Evolutionary conservation across 2,888 invertebrate genomes (phyloP).

Genomic region (Trachelus iudaicus): DNA sequence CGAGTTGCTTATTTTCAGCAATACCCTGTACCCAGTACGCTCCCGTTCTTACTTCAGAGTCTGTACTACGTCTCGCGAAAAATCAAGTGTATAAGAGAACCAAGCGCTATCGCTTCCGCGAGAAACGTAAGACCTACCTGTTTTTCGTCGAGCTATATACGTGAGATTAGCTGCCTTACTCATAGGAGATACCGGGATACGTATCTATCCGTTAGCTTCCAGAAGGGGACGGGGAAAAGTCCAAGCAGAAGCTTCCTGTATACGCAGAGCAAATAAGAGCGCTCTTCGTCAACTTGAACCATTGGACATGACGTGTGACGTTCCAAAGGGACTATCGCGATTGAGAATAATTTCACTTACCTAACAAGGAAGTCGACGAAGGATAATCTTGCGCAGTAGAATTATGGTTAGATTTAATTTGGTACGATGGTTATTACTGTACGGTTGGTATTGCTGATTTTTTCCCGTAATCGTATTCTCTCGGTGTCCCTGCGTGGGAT

Average conservation of each 20-base stretch:
- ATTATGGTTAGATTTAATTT: not conserved
- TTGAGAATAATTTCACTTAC: not conserved
- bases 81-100: not conserved
- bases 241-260: not conserved
- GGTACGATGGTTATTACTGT: not conserved
- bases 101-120: not conserved
- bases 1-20: not conserved
- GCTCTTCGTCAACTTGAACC: too few species aligned
- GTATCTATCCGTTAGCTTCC: not conserved
- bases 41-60: not conserved
- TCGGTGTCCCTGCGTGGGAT: not conserved
- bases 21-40: not conserved
- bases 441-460: not conserved
- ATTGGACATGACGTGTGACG: not conserved
- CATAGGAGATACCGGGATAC: not conserved
- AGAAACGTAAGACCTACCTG: not conserved
- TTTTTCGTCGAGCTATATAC: not conserved
- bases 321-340: not conserved
- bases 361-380: not conserved
- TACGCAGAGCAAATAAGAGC: not conserved
- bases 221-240: not conserved
- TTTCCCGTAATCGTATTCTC: not conserved
- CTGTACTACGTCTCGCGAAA: not conserved
- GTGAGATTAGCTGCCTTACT: not conserved
- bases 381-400: not conserved